Percentiles rank a stretch among this genome's conserved stretches.
phyloP scores from a whole-genome alignment of 2,888 invertebrate genomes.

The Xylocampa areola region DNA sequence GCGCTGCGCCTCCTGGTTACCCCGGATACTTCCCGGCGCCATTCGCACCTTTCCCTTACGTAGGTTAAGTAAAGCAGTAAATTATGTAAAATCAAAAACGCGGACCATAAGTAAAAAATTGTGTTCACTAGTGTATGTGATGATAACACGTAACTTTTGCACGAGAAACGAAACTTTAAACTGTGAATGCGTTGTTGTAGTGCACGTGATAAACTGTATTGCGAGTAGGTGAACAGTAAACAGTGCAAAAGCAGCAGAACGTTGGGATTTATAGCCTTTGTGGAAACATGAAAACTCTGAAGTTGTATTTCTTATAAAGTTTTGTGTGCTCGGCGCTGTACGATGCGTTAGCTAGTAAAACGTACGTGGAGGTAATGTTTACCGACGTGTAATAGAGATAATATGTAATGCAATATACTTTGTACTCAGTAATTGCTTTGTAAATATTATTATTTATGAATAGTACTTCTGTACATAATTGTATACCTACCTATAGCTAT shows the following conservation, averaged over 20 bases:
- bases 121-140: conserved; percentile 70
- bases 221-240: conserved; percentile 80
- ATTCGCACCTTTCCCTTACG: conserved; percentile 93
- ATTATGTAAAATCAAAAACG: conserved; percentile 53
- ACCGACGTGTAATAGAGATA: conserved; percentile 64
- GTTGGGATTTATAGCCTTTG: conserved; percentile 80
- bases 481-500: conserved; percentile 64
- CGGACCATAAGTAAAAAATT: conserved; percentile 58
- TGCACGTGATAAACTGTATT: conserved; percentile 81
- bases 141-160: conserved; percentile 66
- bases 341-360: conserved; percentile 63
- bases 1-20: conserved; percentile 89
- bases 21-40: conserved; percentile 94
- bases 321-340: conserved; percentile 66
- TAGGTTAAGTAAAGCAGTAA: conserved; percentile 88
- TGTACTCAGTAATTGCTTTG: conserved; percentile 71
- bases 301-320: conserved; percentile 78
- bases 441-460: conserved; percentile 83
- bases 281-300: conserved; percentile 81
- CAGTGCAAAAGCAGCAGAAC: conserved; percentile 77
- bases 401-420: conserved; percentile 62
- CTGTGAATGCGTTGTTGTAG: conserved; percentile 74
- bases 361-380: conserved; percentile 64
- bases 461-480: conserved; percentile 75
- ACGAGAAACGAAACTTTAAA: conserved; percentile 69